These are phyloP conservation scores for Rapana venosa DNA, from an alignment of 2,888 invertebrate species.

Conservation along the genomic window DNA sequence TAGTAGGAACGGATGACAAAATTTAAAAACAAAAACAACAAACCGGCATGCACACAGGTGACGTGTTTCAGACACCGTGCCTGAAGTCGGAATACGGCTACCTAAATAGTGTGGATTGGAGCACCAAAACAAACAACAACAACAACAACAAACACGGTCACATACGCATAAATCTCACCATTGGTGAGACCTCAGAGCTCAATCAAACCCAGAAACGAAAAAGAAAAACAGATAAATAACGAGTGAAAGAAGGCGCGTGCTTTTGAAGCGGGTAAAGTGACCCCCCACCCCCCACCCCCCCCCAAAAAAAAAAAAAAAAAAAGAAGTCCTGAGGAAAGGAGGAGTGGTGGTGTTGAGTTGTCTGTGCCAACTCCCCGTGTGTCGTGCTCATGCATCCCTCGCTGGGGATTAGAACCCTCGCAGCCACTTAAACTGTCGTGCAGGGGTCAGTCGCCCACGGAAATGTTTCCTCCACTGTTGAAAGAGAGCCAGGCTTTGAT, in stretches of 20 bases:
- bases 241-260: neutral
- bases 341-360: conserved; percentile 31
- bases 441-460: neutral
- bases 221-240: neutral
- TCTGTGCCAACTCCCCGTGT: conserved; percentile 31
- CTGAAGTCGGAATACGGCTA: too few relatives aligned
- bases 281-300: neutral
- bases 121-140: too few relatives aligned
- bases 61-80: too few relatives aligned
- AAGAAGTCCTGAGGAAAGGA: neutral
- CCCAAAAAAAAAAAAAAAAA: neutral
- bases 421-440: neutral
- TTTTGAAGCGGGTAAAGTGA: neutral
- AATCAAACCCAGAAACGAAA: too few relatives aligned
- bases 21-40: too few relatives aligned
- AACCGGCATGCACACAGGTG: too few relatives aligned
- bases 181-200: too few relatives aligned
- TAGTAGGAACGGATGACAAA: too few relatives aligned
- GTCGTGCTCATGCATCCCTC: conserved; percentile 28
- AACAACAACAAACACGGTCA: too few relatives aligned
- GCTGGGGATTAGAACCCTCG: conserved; percentile 29
- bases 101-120: too few relatives aligned
- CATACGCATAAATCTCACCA: too few relatives aligned
- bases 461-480: neutral
- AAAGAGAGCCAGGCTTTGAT: neutral